Base-by-base conservation (phyloP, 2,888 invertebrate species). In the Lasioglossum villosulum region DNA sequence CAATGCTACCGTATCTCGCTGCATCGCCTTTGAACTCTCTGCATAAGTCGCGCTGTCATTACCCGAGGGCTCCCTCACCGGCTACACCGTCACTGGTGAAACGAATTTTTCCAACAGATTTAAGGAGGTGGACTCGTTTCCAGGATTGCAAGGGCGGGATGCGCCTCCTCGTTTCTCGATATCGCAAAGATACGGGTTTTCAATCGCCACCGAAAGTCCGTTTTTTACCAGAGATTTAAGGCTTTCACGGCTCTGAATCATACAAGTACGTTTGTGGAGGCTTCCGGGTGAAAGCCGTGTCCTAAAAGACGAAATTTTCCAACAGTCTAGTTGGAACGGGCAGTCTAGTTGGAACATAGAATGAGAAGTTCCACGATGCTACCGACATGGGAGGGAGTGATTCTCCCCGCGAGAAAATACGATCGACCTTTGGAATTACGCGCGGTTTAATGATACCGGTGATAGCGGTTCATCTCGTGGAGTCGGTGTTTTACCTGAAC, bases 401-500 rank as follows among this genome's bases (percentile, higher is more conserved):
- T 66, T 66, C 34, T 37, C 27, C 4, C 39, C 23, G 74, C 70
- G 42, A 78, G 71, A 59, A 52, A 72, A 16, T 63, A 52, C 30
- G 30, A 82, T 72, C n/a, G 76, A 56, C 70, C 70, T 45, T 48
- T 27, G 72, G 80, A 86, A 76, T 80, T 84, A 83, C 78, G 42
- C 63, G 27, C 63, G 71, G 82, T 59, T 39, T 87, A 90, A 90
- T 86, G 83, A 88, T 81, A 81, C 79, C 76, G 78, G 81, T 85
- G 88, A 88, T 90, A 80, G 80, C 80, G 85, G 34, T 78, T 80
- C 82, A 84, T 83, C 81, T 82, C 68, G 84, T 76, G 70, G 56
- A 75, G 83, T 39, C 86, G 86, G 89, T 87, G 89, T 90, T 90
- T 90, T 90, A 90, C 88, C 90, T 75, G 86, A 83, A 80, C 81